phyloP scores from a whole-genome alignment of 2,797 vertebrate genomes.

The Typhlichthys subterraneus region DNA sequence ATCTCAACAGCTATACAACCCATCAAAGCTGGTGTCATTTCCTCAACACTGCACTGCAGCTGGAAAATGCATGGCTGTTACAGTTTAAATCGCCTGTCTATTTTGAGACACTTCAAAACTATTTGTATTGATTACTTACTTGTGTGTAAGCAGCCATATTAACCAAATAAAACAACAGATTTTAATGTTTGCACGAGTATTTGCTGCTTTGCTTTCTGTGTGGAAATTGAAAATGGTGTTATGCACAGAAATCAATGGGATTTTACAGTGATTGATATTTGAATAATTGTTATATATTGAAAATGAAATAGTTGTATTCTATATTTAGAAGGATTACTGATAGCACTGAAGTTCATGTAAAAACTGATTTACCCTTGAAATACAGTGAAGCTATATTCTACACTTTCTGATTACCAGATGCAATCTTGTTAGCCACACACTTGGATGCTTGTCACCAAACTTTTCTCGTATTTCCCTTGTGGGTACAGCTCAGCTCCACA shows the following conservation, averaged over 20 bases:
- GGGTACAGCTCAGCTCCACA: slow-evolving; percentile 65
- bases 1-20: slow-evolving; percentile 85
- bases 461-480: slow-evolving; percentile 74
- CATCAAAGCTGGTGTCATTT: slow-evolving; percentile 84
- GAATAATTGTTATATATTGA: slow-evolving; percentile 76
- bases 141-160: slow-evolving; percentile 77
- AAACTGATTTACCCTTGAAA: slow-evolving; percentile 71
- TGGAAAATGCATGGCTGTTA: slow-evolving; percentile 76
- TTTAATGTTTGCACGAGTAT: slow-evolving; percentile 71
- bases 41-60: slow-evolving; percentile 79
- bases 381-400: slow-evolving; percentile 55
- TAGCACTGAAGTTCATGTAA: slow-evolving; percentile 68
- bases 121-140: slow-evolving; percentile 81
- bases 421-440: slow-evolving; percentile 72
- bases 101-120: slow-evolving; percentile 80
- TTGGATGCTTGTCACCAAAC: slow-evolving; percentile 71
- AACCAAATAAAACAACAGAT: slow-evolving; percentile 77
- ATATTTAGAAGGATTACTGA: slow-evolving; percentile 77
- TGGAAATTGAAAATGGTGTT: slow-evolving; percentile 71
- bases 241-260: slow-evolving; percentile 77
- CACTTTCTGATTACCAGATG: slow-evolving; percentile 71
- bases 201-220: slow-evolving; percentile 64
- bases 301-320: slow-evolving; percentile 75
- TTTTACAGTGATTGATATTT: slow-evolving; percentile 74
- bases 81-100: slow-evolving; percentile 77